A percentile compares a stretch with the other conserved stretches of the same genome.
phyloP scores from a whole-genome alignment of 2,113 vertebrate genomes.

The Salvelinus namaycush region DNA sequence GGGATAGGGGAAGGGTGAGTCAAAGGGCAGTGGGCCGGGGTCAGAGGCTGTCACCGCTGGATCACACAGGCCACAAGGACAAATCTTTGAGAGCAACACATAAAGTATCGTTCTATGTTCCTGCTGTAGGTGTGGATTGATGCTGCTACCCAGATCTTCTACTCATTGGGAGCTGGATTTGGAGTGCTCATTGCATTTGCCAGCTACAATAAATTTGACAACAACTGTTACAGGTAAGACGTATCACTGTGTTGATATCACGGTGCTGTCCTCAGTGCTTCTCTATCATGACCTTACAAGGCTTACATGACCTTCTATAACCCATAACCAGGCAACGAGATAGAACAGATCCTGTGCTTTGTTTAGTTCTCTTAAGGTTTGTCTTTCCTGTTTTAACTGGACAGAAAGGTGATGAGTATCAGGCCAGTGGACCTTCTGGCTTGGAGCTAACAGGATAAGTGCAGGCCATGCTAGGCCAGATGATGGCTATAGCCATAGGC shows the following conservation, averaged over 20 bases:
- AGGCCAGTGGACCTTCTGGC: constrained; percentile 25
- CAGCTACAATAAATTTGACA: constrained; percentile 99
- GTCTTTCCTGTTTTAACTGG: constrained; percentile 27
- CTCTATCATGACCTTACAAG: background rate
- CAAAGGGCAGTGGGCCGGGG: too few species aligned
- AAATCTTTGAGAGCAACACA: too few species aligned
- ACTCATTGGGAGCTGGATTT: constrained; percentile 95
- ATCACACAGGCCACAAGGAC: too few species aligned
- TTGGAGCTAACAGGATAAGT: constrained; percentile 33
- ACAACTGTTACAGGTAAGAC: constrained; percentile 94
- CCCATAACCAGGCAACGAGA: background rate
- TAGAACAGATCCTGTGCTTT: background rate
- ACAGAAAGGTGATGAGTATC: constrained; percentile 46
- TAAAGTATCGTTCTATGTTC: constrained; percentile 4
- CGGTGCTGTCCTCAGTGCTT: background rate
- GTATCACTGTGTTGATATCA: constrained; percentile 50
- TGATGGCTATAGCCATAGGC: constrained; percentile 46
- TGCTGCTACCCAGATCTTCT: constrained; percentile 98
- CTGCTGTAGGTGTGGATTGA: constrained; percentile 93
- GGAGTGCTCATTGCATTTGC: constrained; percentile 97
- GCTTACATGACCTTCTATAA: background rate
- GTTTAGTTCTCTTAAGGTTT: background rate
- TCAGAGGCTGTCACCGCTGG: too few species aligned
- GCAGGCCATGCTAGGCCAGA: constrained; percentile 37
- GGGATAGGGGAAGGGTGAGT: too few species aligned